Evolutionary conservation across 2,888 invertebrate genomes (phyloP), one percentile per base, ranked within the genome.

Genomic region (Eupithecia centaureata): DNA sequence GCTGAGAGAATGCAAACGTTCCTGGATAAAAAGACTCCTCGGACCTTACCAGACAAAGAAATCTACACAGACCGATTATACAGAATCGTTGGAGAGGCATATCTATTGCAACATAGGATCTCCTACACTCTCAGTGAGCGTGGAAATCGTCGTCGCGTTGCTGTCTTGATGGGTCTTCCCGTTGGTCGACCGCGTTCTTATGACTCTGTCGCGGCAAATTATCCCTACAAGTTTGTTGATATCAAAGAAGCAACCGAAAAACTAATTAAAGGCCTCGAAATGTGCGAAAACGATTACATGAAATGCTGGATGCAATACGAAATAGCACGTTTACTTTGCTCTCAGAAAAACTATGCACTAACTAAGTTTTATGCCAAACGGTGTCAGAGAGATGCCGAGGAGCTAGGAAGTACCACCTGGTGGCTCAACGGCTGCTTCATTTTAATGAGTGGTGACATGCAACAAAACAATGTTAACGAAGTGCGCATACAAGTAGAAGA

Each of bases 251-350:
- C 91, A 8, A 90, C 86, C 1, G 83, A 86, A 54, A 92, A 86
- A 76, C 87, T 90, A 0, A 72, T 79, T 10, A 75, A 78, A 1
- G 83, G 84, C 22, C 81, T 93, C 5, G 90, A 93, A 35, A 91
- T 92, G 91, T 92, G 92, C 71, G 93, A 93, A 77, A 92, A 93
- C 73, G 80, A 87, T 0, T 90, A 88, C 13, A 90, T 91, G 91
- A 90, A 88, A 72, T 93, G 92, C 76, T 93, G 92, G 92, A 75
- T 93, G 25, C 87, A 87, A 88, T 93, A 92, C 63, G 93, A 93
- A 78, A 70, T 93, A 47, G 83, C 93, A 67, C 80, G 90, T n/a
- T 76, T 93, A 42, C 82, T 91, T 32, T 87, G 86, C 63, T 82
- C 83, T 3, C 92, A 92, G 71, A 93, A 92, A 71, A 93, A 91